Evolutionary conservation across 2,888 invertebrate genomes (phyloP), one percentile per base, ranked within the genome.

Genomic region (Eurytoma californica): DNA sequence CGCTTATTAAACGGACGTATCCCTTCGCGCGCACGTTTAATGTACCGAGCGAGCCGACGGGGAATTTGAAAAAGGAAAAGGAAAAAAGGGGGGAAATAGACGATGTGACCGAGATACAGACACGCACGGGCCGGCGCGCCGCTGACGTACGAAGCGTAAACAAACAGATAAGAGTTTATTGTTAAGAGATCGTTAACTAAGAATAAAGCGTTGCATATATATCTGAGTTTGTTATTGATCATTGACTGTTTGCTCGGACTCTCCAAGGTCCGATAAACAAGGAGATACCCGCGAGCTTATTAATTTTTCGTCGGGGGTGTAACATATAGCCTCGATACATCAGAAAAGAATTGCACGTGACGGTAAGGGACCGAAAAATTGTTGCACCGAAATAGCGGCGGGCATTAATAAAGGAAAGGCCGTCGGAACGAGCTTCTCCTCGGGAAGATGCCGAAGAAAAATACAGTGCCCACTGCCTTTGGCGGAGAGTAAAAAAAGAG

Each of bases 381-480:
- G 53, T 9, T 39, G 39, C 39, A 58, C 58, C 58, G 58, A 58
- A 58, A 58, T 58, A 58, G 24, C 20, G 20, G 3, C 57, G n/a
- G 57, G 18, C 20, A 20, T n/a, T 39, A 61, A 39, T 16, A 39
- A 63, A 18, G 39, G 18, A 39, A 28, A 30, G 24, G 13, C 7
- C 58, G 9, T 49, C 24, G 24, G 24, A 39, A 39, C 39, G 39
- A 39, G 39, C 39, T 39, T 39, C 9, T 39, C 39, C 9, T 30
- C 30, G 30, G 5, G 7, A 30, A 3, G 30, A 30, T 30, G 30
- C 7, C 39, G 84, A 80, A 82, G 81, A 82, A 74, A 14, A 58
- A n/a, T 16, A 51, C 3, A 68, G 9, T 9, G 39, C 9, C 39
- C 39, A 30, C 30, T 5, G 30, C 30, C 30, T 30, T 30, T 4